Percentiles rank a stretch among this genome's conserved stretches.
phyloP scores from a whole-genome alignment of 2,888 invertebrate genomes.

The Diachrysia chrysitis region DNA sequence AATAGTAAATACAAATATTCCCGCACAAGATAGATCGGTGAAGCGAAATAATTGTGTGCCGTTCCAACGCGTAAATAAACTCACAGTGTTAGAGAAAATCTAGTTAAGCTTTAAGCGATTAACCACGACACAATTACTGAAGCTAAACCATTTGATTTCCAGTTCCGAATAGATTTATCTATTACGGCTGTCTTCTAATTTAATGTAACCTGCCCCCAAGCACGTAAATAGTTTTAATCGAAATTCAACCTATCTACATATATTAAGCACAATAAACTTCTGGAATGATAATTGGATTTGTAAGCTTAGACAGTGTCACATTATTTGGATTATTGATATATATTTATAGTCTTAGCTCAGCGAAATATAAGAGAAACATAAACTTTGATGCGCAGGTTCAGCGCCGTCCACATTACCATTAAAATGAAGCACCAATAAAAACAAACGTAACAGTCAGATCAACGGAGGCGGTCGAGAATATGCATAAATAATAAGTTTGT shows the following conservation, averaged over 20 bases:
- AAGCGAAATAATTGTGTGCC: conserved; percentile 33
- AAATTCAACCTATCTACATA: conserved; percentile 38
- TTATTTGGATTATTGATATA: conserved; percentile 5
- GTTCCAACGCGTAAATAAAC: conserved; percentile 40
- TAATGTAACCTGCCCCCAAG: conserved; percentile 43
- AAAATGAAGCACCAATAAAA: conserved; percentile 50
- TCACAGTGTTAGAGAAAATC: conserved; percentile 36
- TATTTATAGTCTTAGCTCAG: not conserved
- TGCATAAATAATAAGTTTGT: conserved; percentile 63
- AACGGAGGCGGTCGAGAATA: conserved; percentile 57
- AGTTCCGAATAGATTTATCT: conserved; percentile 53
- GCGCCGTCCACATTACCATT: conserved; percentile 30
- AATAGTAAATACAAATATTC: conserved; percentile 17
- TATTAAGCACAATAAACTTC: conserved; percentile 39
- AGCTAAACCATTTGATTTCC: conserved; percentile 46
- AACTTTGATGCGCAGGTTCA: conserved; percentile 25
- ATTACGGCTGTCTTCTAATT: conserved; percentile 44
- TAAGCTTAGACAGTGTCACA: conserved; percentile 17
- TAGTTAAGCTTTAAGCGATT: conserved; percentile 53
- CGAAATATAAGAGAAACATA: conserved; percentile 25
- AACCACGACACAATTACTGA: conserved; percentile 48
- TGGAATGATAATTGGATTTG: conserved; percentile 45
- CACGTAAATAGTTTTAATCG: conserved; percentile 54
- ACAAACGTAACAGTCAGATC: conserved; percentile 36
- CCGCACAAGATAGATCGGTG: conserved; percentile 14